Conservation (phyloP, 53 echinoderm and acorn worm genomes). For the Echinarachnius parma region DNA sequence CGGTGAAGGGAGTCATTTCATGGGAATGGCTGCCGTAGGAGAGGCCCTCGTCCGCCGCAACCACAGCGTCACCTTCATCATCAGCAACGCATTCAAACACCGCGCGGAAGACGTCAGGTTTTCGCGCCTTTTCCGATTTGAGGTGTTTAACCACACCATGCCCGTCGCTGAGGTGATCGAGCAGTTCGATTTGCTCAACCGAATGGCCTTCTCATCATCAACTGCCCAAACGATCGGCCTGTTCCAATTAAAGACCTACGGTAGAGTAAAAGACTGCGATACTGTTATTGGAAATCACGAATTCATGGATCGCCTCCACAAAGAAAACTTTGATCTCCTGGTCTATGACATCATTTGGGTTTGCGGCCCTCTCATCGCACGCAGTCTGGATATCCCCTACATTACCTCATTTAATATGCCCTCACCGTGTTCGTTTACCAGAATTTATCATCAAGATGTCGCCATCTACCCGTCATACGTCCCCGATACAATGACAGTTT, state of each 20-base stretch:
- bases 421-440: slow-evolving; percentile 7
- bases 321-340: neutral
- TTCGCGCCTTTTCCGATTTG: slow-evolving; percentile 28
- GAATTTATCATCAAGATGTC: neutral
- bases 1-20: slow-evolving; percentile 49
- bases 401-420: neutral
- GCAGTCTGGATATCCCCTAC: slow-evolving; percentile 2
- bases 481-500: slow-evolving; percentile 11
- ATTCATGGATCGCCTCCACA: slow-evolving; percentile 26
- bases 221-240: neutral
- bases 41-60: slow-evolving; percentile 9
- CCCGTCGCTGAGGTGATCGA: slow-evolving; percentile 9
- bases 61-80: slow-evolving; percentile 43
- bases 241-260: slow-evolving; percentile 1
- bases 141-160: slow-evolving; percentile 16
- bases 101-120: slow-evolving; percentile 18
- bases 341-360: slow-evolving; percentile 13
- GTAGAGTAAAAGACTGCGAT: slow-evolving; percentile 25
- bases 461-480: neutral
- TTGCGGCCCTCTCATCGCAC: slow-evolving; percentile 18
- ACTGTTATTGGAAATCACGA: slow-evolving; percentile 12
- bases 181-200: slow-evolving; percentile 16
- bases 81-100: slow-evolving; percentile 22
- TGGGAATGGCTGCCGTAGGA: slow-evolving; percentile 19
- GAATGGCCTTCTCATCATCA: neutral